Conservation (phyloP, 2,888 invertebrate genomes). For the Drosophila robusta region DNA sequence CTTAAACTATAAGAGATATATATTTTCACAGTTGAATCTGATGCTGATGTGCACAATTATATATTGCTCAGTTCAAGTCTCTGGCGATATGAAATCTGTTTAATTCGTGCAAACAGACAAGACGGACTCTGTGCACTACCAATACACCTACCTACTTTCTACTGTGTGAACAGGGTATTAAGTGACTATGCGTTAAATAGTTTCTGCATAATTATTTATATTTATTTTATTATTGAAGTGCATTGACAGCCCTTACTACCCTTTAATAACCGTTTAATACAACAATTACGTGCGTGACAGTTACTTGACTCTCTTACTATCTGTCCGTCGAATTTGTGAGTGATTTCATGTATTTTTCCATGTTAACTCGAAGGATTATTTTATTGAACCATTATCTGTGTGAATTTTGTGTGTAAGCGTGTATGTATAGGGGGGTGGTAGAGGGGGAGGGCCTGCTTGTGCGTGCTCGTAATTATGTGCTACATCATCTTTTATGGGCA, state of each 20-base stretch:
- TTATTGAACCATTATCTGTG: constrained; percentile 46
- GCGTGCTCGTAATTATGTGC: constrained; percentile 70
- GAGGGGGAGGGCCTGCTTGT: constrained; percentile 28
- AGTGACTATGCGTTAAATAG: too few species aligned
- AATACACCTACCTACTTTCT: too few species aligned
- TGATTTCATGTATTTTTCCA: constrained; percentile 9
- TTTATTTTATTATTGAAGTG: neutral
- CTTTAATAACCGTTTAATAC: neutral
- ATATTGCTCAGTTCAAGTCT: too few species aligned
- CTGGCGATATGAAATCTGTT: too few species aligned
- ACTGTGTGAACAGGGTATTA: too few species aligned
- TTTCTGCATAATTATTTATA: too few species aligned
- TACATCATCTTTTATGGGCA: constrained; percentile 76
- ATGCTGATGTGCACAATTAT: too few species aligned
- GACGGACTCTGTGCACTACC: too few species aligned
- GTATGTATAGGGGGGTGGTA: neutral
- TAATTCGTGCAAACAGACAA: too few species aligned
- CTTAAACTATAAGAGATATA: too few species aligned
- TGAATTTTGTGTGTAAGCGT: constrained; percentile 6
- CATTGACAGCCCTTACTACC: neutral
- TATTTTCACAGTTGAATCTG: too few species aligned
- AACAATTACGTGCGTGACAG: neutral
- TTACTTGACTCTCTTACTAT: constrained; percentile 1
- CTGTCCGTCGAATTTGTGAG: constrained; percentile 15
- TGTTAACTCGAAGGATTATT: constrained; percentile 31